Conservation (phyloP, 2,797 vertebrate genomes). For the Thamnophis elegans region DNA sequence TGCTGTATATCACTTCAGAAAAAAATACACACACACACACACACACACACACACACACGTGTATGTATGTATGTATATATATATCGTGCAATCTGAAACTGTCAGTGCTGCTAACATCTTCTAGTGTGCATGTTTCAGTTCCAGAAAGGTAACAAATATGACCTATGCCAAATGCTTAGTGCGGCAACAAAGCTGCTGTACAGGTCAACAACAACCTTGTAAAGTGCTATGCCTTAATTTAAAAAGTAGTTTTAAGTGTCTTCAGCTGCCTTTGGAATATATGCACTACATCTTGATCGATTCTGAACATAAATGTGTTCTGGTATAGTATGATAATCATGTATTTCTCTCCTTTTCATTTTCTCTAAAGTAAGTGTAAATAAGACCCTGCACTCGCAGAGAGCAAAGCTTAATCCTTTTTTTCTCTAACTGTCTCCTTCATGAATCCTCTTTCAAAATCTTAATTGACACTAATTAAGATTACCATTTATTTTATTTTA, state of each 20-base stretch:
- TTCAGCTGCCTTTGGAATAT: neutral
- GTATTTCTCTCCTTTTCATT: neutral
- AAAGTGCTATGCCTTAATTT: neutral
- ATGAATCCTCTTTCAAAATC: neutral
- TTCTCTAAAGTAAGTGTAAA: neutral
- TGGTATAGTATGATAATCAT: neutral
- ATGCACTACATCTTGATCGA: neutral
- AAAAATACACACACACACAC: neutral
- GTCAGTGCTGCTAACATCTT: neutral
- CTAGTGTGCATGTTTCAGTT: neutral
- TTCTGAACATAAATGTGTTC: neutral
- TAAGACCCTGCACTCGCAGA: neutral
- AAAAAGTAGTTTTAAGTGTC: neutral
- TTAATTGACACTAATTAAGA: neutral
- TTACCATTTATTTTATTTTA: neutral
- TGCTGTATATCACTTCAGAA: neutral
- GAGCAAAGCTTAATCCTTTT: neutral
- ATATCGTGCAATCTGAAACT: neutral
- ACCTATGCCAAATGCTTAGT: neutral
- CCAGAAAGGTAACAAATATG: neutral
- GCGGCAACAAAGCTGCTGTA: neutral
- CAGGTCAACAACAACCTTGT: neutral
- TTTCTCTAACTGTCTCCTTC: neutral
- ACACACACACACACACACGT: too few relatives aligned
- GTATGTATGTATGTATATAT: too few relatives aligned